Base-by-base conservation (phyloP, 2,113 vertebrate species). In the Chionodraco myersi region DNA sequence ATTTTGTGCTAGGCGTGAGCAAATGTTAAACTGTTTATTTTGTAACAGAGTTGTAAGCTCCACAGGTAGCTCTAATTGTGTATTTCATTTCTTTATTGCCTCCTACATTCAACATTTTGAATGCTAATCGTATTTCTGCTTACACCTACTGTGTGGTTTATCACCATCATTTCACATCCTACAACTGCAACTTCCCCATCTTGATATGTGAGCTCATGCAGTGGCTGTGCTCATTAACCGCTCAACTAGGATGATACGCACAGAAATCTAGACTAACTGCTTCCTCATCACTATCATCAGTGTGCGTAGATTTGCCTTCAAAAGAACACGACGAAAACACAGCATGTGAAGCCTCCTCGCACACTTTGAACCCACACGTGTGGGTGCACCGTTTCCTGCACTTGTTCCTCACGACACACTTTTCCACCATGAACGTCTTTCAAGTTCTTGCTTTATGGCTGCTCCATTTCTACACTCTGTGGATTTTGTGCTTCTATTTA, bases 151-250 rank as follows among this genome's bases (percentile, higher is more conserved):
- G 49, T 51, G 51, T 54, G 75, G 34, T 34, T 65, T 52, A 69
- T 45, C 30, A 21, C 75, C 72, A 62, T 44, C 26, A n/a, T 5
- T 1, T 11, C 36, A 72, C 36, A 30, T 59, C 63, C 14, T 51
- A 45, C 6, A 21, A 26, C 47, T 44, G 41, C 6, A 21, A 26
- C 47, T 44, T 72, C 74, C 23, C 15, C 63, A 16, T 65, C 30
- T 13, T 47, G 18, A 34, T 6, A 60, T 5, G 15, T 36, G 69
- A 44, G 77, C 67, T 76, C 52, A 61, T 36, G 76, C 8, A 0
- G 67, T 13, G 61, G 52, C 23, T 9, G 45, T 3, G 66, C 88
- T 88, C 82, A 82, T 86, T 87, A 87, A 51, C 2, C 0, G n/a
- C 66, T 65, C 9, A 51, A 52, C 49, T n/a, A 53, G 44, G 76